phyloP scores from a whole-genome alignment of 2,797 vertebrate species.

The Microctenopoma lineatum region DNA sequence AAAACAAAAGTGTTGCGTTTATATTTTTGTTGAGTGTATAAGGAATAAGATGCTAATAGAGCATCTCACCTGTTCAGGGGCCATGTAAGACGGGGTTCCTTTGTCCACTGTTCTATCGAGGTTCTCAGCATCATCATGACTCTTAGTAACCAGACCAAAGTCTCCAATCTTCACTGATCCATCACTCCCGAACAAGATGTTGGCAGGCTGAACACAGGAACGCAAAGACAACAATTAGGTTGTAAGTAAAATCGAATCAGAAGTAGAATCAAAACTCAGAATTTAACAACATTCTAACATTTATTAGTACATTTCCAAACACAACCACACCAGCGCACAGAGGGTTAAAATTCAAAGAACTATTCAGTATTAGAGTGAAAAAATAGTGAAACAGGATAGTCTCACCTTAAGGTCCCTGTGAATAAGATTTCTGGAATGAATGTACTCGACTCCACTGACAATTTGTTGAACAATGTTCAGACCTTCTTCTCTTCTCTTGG shows the following conservation, averaged over 20 bases:
- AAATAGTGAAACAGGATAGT: not conserved
- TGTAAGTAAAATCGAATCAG: not conserved
- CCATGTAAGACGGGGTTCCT: conserved; percentile 90
- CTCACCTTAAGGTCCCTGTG: conserved; percentile 93
- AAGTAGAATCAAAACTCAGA: too few relatives aligned
- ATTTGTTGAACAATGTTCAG: conserved; percentile 81
- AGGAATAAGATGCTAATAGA: not conserved
- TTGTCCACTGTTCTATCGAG: conserved; percentile 65
- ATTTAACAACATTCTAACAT: not conserved
- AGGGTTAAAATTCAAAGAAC: not conserved
- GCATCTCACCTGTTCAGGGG: conserved; percentile 90
- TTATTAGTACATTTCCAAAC: too few relatives aligned
- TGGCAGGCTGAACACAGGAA: conserved; percentile 82
- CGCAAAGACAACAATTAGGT: conserved; percentile 4
- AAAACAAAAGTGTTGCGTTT: too few relatives aligned
- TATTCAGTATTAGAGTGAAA: not conserved
- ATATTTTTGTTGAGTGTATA: too few relatives aligned
- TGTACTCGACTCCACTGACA: conserved; percentile 83
- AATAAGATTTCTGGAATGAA: conserved; percentile 83
- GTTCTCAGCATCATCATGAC: conserved; percentile 44
- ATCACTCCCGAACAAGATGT: conserved; percentile 86
- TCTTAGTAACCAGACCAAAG: conserved; percentile 90
- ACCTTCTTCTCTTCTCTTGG: conserved; percentile 60
- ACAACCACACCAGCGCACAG: not conserved
- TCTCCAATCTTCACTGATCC: conserved; percentile 89